phyloP scores from a whole-genome alignment of 1,140 invertebrate species.

The Plectrocnemia conspersa region DNA sequence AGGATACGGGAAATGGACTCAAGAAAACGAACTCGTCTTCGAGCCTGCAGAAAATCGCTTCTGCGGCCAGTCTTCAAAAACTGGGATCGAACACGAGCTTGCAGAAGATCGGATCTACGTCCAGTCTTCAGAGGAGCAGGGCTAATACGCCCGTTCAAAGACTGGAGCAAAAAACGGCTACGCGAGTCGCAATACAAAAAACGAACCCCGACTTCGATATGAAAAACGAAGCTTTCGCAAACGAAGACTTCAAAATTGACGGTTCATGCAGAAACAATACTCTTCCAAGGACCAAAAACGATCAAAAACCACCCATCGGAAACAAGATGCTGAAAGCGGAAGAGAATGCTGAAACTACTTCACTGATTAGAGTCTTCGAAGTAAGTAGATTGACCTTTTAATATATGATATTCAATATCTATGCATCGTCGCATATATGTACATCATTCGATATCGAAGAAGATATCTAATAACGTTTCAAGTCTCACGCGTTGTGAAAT shows the following conservation, averaged over 20 bases:
- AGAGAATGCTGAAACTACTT: slow-evolving; percentile 32
- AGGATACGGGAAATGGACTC: slow-evolving; percentile 14
- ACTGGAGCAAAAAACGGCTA: slow-evolving; percentile 21
- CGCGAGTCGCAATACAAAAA: slow-evolving; percentile 12
- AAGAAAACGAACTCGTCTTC: slow-evolving; percentile 22
- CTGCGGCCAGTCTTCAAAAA: slow-evolving; percentile 9
- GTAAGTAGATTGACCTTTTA: too few species aligned
- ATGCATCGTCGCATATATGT: too few species aligned
- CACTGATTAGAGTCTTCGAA: slow-evolving; percentile 26
- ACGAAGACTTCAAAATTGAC: slow-evolving; percentile 30
- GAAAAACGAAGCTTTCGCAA: slow-evolving; percentile 7
- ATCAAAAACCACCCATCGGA: slow-evolving; percentile 27
- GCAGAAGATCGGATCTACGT: slow-evolving; percentile 28
- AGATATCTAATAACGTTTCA: too few species aligned
- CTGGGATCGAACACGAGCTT: slow-evolving; percentile 19
- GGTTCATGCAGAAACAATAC: slow-evolving; percentile 44
- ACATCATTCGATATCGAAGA: too few species aligned
- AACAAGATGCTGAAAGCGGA: slow-evolving; percentile 27
- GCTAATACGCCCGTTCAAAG: slow-evolving; percentile 28
- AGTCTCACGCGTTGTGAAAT: too few species aligned
- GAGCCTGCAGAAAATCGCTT: slow-evolving; percentile 23
- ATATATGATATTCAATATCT: too few species aligned
- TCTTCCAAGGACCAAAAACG: slow-evolving; percentile 43
- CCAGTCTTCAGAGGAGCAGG: slow-evolving; percentile 31
- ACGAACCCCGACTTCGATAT: background rate